Evolutionary conservation across 2,113 vertebrate genomes (phyloP).

Genomic region (Abramis brama): DNA sequence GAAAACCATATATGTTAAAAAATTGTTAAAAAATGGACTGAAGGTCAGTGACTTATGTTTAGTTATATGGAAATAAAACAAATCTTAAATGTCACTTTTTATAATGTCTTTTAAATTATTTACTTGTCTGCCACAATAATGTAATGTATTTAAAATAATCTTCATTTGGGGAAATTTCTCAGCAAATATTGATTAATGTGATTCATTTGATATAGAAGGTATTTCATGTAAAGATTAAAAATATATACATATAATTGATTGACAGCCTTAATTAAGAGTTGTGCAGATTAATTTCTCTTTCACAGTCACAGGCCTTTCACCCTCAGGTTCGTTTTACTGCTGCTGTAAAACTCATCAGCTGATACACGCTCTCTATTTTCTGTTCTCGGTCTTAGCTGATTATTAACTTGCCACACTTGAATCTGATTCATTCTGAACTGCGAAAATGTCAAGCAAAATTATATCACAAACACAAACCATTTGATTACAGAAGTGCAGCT

Average conservation of each 20-base stretch:
- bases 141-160: background rate
- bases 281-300: background rate
- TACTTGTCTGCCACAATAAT: background rate
- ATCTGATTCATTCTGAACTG: slow-evolving; percentile 15
- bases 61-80: background rate
- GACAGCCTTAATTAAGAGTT: background rate
- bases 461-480: slow-evolving; percentile 16
- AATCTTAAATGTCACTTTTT: background rate
- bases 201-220: background rate
- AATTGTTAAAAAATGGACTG: background rate
- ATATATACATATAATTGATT: background rate
- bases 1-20: no score
- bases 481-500: background rate
- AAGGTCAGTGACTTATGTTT: background rate
- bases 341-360: slow-evolving; percentile 36
- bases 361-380: background rate
- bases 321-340: slow-evolving; percentile 24
- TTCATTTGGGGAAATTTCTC: background rate
- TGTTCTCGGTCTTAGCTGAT: slow-evolving; percentile 29
- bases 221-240: background rate
- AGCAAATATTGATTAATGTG: background rate
- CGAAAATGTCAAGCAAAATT: background rate
- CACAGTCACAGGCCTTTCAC: background rate
- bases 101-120: slow-evolving; percentile 4
- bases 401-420: slow-evolving; percentile 38